Evolutionary conservation across 2,113 vertebrate genomes (phyloP).

Genomic region (Himantopus leucocephalus): DNA sequence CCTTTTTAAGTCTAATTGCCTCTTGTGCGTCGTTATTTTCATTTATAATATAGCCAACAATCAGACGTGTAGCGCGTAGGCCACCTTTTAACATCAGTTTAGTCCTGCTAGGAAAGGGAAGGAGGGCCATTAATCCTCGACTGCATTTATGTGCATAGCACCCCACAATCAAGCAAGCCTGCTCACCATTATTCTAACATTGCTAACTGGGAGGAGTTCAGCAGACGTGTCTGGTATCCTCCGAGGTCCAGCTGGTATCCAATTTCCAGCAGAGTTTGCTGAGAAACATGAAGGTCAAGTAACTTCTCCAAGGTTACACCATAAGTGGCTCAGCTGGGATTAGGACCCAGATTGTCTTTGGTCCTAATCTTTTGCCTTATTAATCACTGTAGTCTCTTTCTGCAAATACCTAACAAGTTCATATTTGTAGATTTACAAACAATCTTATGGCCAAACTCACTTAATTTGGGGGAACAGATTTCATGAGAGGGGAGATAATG

Average conservation of each 20-base stretch:
- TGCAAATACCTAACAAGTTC: not conserved
- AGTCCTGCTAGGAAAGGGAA: not conserved
- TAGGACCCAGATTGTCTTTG: conserved; percentile 18
- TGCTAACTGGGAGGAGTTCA: conserved; percentile 17
- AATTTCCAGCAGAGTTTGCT: conserved; percentile 39
- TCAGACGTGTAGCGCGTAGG: not conserved
- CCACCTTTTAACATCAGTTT: not conserved
- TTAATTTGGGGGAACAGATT: not conserved
- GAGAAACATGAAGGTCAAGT: conserved; percentile 52
- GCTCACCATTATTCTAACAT: not conserved
- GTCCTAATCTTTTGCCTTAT: conserved; percentile 43
- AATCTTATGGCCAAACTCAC: not conserved
- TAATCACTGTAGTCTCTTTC: conserved; percentile 15
- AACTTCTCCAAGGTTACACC: conserved; percentile 47
- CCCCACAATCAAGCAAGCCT: not conserved
- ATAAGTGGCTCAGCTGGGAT: conserved; percentile 60
- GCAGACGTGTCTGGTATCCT: conserved; percentile 1
- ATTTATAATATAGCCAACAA: not conserved
- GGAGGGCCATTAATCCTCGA: not conserved
- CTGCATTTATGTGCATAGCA: not conserved
- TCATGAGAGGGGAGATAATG: not conserved
- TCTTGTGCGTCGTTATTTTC: not conserved
- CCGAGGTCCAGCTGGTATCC: conserved; percentile 39
- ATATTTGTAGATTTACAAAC: not conserved
- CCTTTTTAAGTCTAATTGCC: not conserved